Evolutionary conservation across 2,113 vertebrate genomes (phyloP).

Genomic region (Corythoichthys haematopterus): DNA sequence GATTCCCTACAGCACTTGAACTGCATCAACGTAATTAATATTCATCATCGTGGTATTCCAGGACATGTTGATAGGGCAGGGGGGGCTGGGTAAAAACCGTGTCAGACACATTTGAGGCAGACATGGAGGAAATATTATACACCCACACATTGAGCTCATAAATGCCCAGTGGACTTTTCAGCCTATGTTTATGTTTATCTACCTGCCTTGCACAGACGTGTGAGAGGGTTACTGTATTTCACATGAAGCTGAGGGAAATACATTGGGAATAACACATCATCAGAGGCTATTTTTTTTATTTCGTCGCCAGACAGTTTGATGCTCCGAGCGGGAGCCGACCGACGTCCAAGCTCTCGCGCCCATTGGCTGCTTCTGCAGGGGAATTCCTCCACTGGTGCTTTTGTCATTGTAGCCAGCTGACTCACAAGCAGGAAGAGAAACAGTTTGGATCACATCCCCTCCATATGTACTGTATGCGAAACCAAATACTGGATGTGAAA

Average conservation of each 20-base stretch:
- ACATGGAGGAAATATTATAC: constrained; percentile 28
- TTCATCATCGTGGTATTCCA: constrained; percentile 42
- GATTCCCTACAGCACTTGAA: constrained; percentile 45
- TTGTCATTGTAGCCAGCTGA: constrained; percentile 42
- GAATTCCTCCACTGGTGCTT: constrained; percentile 11
- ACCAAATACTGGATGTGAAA: constrained; percentile 29
- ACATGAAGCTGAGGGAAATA: neutral
- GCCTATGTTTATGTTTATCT: constrained; percentile 23
- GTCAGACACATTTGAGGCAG: constrained; percentile 4
- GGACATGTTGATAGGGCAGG: constrained; percentile 3
- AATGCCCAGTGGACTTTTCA: constrained; percentile 20
- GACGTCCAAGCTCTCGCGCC: neutral
- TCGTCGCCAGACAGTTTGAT: neutral
- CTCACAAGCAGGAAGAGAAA: constrained; percentile 57
- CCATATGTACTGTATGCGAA: constrained; percentile 31
- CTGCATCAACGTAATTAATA: constrained; percentile 43
- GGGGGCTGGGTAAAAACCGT: neutral
- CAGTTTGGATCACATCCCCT: constrained; percentile 63
- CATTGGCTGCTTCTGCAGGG: constrained; percentile 9
- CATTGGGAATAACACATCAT: neutral
- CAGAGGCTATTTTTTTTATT: neutral
- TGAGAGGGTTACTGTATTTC: neutral
- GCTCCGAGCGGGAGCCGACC: neutral
- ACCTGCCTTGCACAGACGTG: constrained; percentile 38
- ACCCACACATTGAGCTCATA: constrained; percentile 29